Conservation (phyloP, 2,113 vertebrate species). For the Cyprinodon brontotheroides region DNA sequence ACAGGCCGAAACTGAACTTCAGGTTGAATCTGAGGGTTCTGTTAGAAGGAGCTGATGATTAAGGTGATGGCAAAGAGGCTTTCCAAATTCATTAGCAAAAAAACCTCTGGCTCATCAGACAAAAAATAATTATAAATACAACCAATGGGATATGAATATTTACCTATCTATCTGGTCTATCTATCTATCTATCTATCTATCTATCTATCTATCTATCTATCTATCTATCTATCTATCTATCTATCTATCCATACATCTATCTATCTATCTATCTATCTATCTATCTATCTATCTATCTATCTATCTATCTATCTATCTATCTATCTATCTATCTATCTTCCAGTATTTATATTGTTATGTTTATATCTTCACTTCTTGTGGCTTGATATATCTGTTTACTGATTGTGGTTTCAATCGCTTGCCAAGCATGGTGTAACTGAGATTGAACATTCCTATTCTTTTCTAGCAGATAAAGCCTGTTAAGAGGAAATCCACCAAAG, state of each 20-base stretch:
- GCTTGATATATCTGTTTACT: not conserved
- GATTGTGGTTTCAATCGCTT: not conserved
- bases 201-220: conserved; percentile 15
- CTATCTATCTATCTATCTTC: conserved; percentile 17
- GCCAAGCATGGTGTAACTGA: not conserved
- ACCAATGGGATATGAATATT: too few relatives aligned
- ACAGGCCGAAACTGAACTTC: too few relatives aligned
- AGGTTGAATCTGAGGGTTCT: too few relatives aligned
- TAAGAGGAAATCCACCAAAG: conserved; percentile 19
- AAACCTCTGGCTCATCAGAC: too few relatives aligned
- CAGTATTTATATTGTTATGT: not conserved
- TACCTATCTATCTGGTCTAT: conserved; percentile 4
- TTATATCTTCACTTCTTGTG: too few relatives aligned
- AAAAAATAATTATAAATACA: too few relatives aligned
- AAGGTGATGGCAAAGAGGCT: too few relatives aligned
- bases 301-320: conserved; percentile 44
- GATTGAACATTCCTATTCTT: not conserved
- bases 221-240: conserved; percentile 32
- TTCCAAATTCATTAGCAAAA: too few relatives aligned
- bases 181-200: conserved; percentile 14
- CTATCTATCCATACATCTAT: conserved; percentile 36
- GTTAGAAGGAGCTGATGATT: too few relatives aligned
- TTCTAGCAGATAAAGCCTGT: not conserved
- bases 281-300: conserved; percentile 54
- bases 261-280: conserved; percentile 51